Evolutionary conservation across 2,888 invertebrate genomes (phyloP), one percentile per base, ranked within the genome.

Genomic region (Hyalella azteca): DNA sequence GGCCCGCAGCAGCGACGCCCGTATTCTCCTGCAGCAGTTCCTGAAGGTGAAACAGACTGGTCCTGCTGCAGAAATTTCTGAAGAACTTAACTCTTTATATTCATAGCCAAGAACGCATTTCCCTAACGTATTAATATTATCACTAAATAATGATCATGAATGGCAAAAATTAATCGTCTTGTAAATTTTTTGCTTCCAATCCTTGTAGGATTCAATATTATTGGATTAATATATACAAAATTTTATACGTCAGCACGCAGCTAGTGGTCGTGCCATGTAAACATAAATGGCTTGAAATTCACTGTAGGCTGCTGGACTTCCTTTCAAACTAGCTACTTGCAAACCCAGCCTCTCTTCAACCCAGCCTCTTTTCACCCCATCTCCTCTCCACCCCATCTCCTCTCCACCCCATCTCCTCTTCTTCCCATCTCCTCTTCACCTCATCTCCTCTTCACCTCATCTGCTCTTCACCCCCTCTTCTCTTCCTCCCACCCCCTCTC

Each of bases 1-100:
- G 73, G 87, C 86, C 81, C 92, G 92, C 9, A 88, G 90, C 11
- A 87, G 88, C 9, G 89, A 91, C 19, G 89, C 90, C 60, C 89
- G 93, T 11, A 48, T 82, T 32, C 84, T 85, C 39, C 88, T 88
- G 81, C 89, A 90, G 85, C 85, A 86, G 29, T 90, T 89, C 85
- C 82, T 89, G 4, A 85, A 85, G 84, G 87, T 87, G 73, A 22
- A 32, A 26, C 45, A 19, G n/a, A n/a, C n/a, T n/a, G n/a, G n/a
- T n/a, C n/a, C n/a, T n/a, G n/a, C n/a, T n/a, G n/a, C n/a, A n/a
- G n/a, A n/a, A n/a, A n/a, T n/a, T n/a, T n/a, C n/a, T n/a, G n/a
- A n/a, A n/a, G n/a, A n/a, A n/a, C n/a, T n/a, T n/a, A n/a, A n/a
- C n/a, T n/a, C n/a, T n/a, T n/a, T n/a, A n/a, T n/a, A n/a, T n/a